phyloP scores from a whole-genome alignment of 2,888 invertebrate genomes.

The Hydrotaea cyrtoneurina region DNA sequence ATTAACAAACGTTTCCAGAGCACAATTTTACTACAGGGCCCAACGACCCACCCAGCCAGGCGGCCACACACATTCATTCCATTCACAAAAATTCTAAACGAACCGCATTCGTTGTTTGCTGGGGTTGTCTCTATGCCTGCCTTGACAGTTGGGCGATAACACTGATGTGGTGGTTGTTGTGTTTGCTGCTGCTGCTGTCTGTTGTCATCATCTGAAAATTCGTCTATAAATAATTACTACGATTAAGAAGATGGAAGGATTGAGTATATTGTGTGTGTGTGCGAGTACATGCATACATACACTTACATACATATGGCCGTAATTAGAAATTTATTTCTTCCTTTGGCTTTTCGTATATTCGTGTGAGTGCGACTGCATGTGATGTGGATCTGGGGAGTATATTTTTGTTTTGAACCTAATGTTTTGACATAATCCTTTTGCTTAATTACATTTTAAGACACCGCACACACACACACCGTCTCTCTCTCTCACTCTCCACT shows the following conservation, averaged over 20 bases:
- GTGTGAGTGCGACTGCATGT: neutral
- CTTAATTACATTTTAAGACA: constrained; percentile 62
- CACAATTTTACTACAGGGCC: neutral
- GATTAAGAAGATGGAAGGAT: neutral
- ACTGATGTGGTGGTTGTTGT: neutral
- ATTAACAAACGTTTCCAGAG: constrained; percentile 31
- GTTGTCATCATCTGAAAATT: constrained; percentile 12
- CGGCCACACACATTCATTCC: neutral
- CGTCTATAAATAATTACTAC: constrained; percentile 30
- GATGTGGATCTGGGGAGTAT: constrained; percentile 30
- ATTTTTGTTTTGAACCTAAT: constrained; percentile 43
- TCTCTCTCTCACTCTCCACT: neutral
- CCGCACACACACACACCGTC: neutral
- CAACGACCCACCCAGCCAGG: neutral
- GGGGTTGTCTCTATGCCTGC: too few species aligned
- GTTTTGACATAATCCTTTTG: constrained; percentile 64
- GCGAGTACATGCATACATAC: neutral
- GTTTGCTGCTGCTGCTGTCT: neutral
- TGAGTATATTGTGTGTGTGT: too few species aligned
- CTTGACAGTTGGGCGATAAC: neutral
- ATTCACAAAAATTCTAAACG: neutral
- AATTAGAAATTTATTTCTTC: neutral
- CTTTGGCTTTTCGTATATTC: neutral
- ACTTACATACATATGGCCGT: neutral
- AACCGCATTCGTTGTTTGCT: neutral